phyloP scores from a whole-genome alignment of 1,140 invertebrate genomes.

The Bacillus rossius region DNA sequence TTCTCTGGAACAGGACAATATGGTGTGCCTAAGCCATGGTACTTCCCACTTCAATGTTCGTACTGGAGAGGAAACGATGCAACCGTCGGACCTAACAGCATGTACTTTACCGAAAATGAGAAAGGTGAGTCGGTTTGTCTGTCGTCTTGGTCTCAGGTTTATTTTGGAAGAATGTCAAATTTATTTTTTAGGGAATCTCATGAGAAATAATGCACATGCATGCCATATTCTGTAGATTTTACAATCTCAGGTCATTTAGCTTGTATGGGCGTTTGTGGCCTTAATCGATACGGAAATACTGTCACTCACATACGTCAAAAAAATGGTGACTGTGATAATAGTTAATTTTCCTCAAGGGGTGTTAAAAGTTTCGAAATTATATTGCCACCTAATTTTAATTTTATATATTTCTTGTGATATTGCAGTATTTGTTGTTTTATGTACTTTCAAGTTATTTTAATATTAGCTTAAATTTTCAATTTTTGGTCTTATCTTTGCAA shows the following conservation, averaged over 20 bases:
- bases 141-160: no score
- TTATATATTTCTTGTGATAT: background rate
- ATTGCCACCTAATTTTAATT: background rate
- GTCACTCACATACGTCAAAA: no score
- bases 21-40: constrained; percentile 47
- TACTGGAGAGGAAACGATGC: constrained; percentile 46
- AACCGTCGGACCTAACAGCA: background rate
- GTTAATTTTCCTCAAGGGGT: background rate
- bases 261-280: no score
- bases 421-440: background rate
- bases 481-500: background rate
- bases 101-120: no score
- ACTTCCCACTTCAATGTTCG: constrained; percentile 43
- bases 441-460: background rate
- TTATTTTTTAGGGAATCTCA: no score
- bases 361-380: background rate
- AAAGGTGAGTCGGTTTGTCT: no score
- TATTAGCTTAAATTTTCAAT: background rate
- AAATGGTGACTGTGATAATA: background rate
- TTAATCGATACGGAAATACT: no score
- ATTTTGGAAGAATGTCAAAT: no score
- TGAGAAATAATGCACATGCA: no score
- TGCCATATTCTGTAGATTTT: no score
- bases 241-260: no score
- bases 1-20: constrained; percentile 34